Base-by-base conservation (phyloP, 2,888 invertebrate genomes). In the Merodon equestris region DNA sequence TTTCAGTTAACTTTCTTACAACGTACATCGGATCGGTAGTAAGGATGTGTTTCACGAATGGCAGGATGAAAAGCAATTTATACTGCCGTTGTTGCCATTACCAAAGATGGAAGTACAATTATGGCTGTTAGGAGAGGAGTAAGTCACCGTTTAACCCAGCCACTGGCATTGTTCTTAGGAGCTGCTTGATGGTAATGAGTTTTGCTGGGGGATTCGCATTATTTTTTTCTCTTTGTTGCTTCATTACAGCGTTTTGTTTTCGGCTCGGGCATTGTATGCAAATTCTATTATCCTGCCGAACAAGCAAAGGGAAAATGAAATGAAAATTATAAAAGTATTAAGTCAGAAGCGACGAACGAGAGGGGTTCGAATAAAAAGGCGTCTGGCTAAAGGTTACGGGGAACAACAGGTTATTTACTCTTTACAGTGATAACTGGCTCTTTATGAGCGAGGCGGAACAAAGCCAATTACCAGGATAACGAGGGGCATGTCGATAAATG, bases 31-130 rank as follows among this genome's bases (percentile, higher is more conserved):
- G 15, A 1, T 17, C 10, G 1, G 9, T 27, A 7, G 27, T 27
- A 7, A 7, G 27, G 27, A n/a, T n/a, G n/a, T n/a, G n/a, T n/a
- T n/a, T n/a, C n/a, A 10, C 7, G 36, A 14, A 71, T 54, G 58
- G 40, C 18, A 38, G 57, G 45, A 61, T 61, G 57, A 66, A 27
- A 76, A 76, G 71, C 51, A 71, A 77, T 77, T 66, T 72, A 61
- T 40, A 67, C 61, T 50, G 57, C 36, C 53, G 38, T 64, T 50
- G 51, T 56, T 18, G n/a, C 13, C 9, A 40, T 61, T 56, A 12
- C 10, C n/a, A 5, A n/a, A 17, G 48, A 12, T 12, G 42, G 42
- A 42, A 42, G 51, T 27, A 44, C 53, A 48, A 75, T 70, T 70
- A 70, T 42, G 64, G 58, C 48, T 50, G 44, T 63, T 68, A 68